These are phyloP conservation scores for Brachionus manjavacas DNA, from an alignment of 1,140 invertebrate species.

Conservation along the genomic window DNA sequence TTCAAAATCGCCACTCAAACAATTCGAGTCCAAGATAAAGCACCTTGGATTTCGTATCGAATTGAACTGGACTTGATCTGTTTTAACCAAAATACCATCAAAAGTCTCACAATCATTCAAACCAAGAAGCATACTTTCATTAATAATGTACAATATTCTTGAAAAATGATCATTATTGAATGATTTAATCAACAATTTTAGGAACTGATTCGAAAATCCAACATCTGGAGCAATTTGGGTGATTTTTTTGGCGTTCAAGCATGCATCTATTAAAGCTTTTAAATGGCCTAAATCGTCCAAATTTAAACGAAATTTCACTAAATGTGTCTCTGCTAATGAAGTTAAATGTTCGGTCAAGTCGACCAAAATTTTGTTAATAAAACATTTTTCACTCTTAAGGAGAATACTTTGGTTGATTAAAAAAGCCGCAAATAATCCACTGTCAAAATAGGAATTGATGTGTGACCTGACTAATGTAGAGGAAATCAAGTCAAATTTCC, in stretches of 20 bases:
- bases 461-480: background rate
- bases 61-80: background rate
- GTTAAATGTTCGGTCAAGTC: background rate
- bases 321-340: background rate
- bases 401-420: background rate
- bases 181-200: background rate
- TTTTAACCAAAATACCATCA: conserved; percentile 3
- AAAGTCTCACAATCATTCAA: background rate
- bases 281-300: background rate
- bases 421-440: background rate
- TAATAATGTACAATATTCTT: conserved; percentile 4
- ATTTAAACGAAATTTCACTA: background rate
- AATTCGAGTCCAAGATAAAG: background rate
- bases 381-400: background rate
- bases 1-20: conserved; percentile 19
- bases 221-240: background rate
- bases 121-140: background rate
- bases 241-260: background rate
- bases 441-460: background rate
- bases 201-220: background rate
- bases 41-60: background rate
- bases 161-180: background rate
- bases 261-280: background rate
- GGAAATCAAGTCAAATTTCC: background rate
- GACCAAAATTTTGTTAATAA: background rate